A percentile compares a stretch with the other conserved stretches of the same genome.
phyloP scores from a whole-genome alignment of 2,797 vertebrate genomes.

The Schizothorax lantsangensis region DNA sequence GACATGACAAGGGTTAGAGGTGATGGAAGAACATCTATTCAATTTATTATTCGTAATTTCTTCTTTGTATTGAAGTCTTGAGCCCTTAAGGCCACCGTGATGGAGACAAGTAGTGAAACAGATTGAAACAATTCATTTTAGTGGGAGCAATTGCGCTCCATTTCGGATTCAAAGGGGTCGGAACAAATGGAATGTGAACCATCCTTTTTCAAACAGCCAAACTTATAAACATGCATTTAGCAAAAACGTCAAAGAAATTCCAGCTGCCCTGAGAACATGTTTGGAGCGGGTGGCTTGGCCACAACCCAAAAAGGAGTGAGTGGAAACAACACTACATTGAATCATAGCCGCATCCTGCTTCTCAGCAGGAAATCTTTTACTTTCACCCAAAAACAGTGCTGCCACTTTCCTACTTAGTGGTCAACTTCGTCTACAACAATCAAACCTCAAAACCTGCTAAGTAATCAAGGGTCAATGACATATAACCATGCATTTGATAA shows the following conservation, averaged over 20 bases:
- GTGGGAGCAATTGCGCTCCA: constrained; percentile 38
- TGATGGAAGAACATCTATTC: constrained; percentile 25
- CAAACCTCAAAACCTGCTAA: background rate
- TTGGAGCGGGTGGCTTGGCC: constrained; percentile 26
- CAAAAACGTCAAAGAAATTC: constrained; percentile 50
- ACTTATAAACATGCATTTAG: constrained; percentile 67
- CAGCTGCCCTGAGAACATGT: constrained; percentile 42
- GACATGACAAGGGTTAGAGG: constrained; percentile 11
- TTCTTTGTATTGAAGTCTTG: constrained; percentile 7
- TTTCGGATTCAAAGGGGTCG: constrained; percentile 54
- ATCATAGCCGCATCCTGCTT: constrained; percentile 63
- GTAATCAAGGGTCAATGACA: background rate
- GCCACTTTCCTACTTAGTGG: constrained; percentile 60
- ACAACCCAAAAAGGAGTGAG: constrained; percentile 28
- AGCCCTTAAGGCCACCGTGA: constrained; percentile 34
- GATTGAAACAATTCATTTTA: constrained; percentile 51
- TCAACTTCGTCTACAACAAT: constrained; percentile 29
- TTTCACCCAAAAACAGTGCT: constrained; percentile 57
- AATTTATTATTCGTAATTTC: background rate
- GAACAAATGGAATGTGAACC: constrained; percentile 65
- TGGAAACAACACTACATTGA: constrained; percentile 58
- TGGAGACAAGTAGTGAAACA: constrained; percentile 34
- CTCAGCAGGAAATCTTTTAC: constrained; percentile 54
- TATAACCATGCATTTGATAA: too few relatives aligned
- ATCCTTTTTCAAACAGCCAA: constrained; percentile 55